These are phyloP conservation scores for Drosophila seguyi DNA, from an alignment of 1,140 invertebrate species.

Conservation along the genomic window DNA sequence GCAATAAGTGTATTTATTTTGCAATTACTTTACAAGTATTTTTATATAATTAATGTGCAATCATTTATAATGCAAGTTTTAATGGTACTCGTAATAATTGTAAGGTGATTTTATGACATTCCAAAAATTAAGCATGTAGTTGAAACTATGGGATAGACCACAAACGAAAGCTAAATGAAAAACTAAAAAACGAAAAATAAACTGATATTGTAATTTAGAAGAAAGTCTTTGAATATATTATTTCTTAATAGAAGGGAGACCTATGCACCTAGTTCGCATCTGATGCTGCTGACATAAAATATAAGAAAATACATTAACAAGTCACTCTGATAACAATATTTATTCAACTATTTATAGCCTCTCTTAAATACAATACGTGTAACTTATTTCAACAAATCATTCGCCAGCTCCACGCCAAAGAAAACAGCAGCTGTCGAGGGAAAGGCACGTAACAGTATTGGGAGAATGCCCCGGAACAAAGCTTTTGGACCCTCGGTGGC, in stretches of 20 bases:
- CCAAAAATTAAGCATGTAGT: constrained; percentile 75
- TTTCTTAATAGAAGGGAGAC: neutral
- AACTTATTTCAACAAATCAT: constrained; percentile 64
- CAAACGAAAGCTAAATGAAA: constrained; percentile 34
- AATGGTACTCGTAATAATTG: constrained; percentile 48
- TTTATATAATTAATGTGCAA: constrained; percentile 44
- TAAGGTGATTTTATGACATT: constrained; percentile 80
- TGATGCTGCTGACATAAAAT: neutral
- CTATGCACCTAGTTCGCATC: neutral
- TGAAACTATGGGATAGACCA: constrained; percentile 54
- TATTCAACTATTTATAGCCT: constrained; percentile 33
- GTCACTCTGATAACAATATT: constrained; percentile 10
- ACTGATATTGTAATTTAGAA: constrained; percentile 50
- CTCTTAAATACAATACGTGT: constrained; percentile 18
- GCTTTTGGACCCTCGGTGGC: constrained; percentile 92
- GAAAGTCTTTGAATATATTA: neutral
- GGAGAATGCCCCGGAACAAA: constrained; percentile 93
- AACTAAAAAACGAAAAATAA: constrained; percentile 31
- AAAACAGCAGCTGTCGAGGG: constrained; percentile 98
- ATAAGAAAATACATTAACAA: neutral
- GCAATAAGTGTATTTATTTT: constrained; percentile 56
- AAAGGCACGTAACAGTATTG: constrained; percentile 96
- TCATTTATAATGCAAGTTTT: constrained; percentile 49
- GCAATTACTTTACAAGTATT: constrained; percentile 41
- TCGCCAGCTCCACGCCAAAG: constrained; percentile 86